Evolutionary conservation across 2,113 vertebrate species (phyloP), one percentile per base, ranked within the genome.

Genomic region (Coregonus clupeaformis): DNA sequence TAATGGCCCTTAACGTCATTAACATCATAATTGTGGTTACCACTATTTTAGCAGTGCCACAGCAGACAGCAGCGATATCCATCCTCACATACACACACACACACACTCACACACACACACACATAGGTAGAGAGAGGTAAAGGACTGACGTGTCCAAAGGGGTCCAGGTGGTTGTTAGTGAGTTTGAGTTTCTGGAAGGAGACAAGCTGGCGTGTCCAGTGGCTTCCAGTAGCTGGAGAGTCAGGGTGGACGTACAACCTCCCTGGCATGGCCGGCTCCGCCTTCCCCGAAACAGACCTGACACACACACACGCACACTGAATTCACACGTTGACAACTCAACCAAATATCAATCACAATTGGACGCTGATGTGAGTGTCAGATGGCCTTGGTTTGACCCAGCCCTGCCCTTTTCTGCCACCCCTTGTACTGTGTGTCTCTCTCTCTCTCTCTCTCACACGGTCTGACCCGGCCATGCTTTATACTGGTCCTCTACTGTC

Each of bases 111-210:
- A 49, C 47, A 16, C 13, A 52, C 49, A 52, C 49, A 52, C 1
- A 52, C 16, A 52, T 4, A 52, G 14, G 49, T 18, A 18, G 49
- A 52, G 36, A 11, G 16, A 52, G 27, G 13, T 29, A 29, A 29
- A 68, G 30, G 64, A 93, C 97, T 97, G 81, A 99, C 98, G 1
- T 99, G 97, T 72, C 98, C 98, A 71, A 99, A 99, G 0, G 98
- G 96, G 76, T 99, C 98, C 60, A 99, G 94, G 89, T 99, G 98
- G 90, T 99, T 99, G 87, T 99, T 99, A 85, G 98, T 99, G 78
- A 99, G 95, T 81, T 99, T 99, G 70, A 99, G 95, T 45, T 99
- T 99, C 89, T 99, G 98, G 83, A 99, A 99, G 63, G 98, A 99
- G 59, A 99, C 96, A 0, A 98, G 90, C 85, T 99, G 98, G 84